Evolutionary conservation across 2,797 vertebrate genomes (phyloP), one percentile per base, ranked within the genome.

Genomic region (Sebastes kiyomatsui): DNA sequence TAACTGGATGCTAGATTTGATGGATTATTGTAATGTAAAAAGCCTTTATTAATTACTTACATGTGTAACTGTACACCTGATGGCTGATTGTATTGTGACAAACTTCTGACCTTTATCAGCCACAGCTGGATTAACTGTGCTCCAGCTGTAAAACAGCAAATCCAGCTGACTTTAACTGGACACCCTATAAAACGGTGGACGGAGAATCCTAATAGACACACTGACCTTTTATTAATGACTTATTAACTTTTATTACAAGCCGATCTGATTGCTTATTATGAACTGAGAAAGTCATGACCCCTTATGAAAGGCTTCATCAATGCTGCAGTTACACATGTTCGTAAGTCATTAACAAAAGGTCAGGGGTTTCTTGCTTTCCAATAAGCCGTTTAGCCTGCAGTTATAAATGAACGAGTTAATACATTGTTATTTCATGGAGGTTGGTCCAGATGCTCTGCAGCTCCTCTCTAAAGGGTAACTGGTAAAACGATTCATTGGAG

Each of bases 321-420:
- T 33, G 65, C 59, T 14, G 72, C 72, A 49, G 72, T 88, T 77
- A 77, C 38, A 81, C 65, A 56, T 81, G 81, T 88, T 74, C 56
- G 67, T 60, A 66, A 83, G 69, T 89, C 81, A 82, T 89, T 88
- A 88, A 87, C 85, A 84, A 86, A 81, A 88, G 81, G 79, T 83
- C 60, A 72, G 12, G 59, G 60, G 42, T 49, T 75, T 73, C 71
- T 61, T 81, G 78, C 68, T 88, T 86, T 87, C 70, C 70, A 86
- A 68, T 81, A 66, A 62, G 68, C 61, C 52, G 32, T 73, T 80
- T 70, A 66, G 64, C 85, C 80, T 49, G 61, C 69, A 79, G 85
- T 75, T 79, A 72, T 56, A 72, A 77, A 69, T 77, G 25, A 42
- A 46, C 3, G 25, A 58, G 67, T 69, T 83, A 81, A 83, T 27